A percentile compares a stretch with the other conserved stretches of the same genome.
Conservation (phyloP, 2,888 invertebrate genomes). For the Caenorhabditis auriculariae region DNA sequence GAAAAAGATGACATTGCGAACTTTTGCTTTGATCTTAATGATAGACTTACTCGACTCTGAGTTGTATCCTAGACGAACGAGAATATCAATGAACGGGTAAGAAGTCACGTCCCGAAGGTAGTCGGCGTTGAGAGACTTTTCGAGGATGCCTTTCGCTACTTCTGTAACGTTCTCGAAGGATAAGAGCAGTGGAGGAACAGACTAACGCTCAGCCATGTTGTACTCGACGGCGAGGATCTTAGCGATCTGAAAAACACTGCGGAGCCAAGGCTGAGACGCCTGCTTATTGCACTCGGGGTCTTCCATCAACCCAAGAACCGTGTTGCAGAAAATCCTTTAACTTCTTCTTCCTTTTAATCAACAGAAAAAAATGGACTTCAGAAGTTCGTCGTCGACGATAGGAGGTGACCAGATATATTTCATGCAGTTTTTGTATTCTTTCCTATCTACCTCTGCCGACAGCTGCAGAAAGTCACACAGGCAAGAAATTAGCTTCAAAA, state of each 20-base stretch:
- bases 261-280: not conserved
- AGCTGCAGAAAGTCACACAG: not conserved
- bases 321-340: not conserved
- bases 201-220: not conserved
- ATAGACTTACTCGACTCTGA: not conserved
- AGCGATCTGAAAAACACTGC: not conserved
- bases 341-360: not conserved
- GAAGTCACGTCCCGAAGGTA: conserved; percentile 22
- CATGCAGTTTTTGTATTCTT: not conserved
- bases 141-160: conserved; percentile 28
- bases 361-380: not conserved
- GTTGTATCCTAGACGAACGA: conserved; percentile 17
- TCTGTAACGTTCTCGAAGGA: conserved; percentile 13
- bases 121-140: conserved; percentile 22
- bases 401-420: conserved; percentile 2
- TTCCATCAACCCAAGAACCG: not conserved
- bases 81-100: conserved; percentile 47
- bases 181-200: not conserved
- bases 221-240: not conserved
- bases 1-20: not conserved
- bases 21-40: not conserved
- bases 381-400: conserved; percentile 1
- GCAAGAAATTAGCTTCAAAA: conserved; percentile 10
- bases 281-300: not conserved
- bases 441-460: not conserved